Base-by-base conservation (phyloP, 37 sponge, comb jelly and placozoan species). In the Lycopodina hypogea region DNA sequence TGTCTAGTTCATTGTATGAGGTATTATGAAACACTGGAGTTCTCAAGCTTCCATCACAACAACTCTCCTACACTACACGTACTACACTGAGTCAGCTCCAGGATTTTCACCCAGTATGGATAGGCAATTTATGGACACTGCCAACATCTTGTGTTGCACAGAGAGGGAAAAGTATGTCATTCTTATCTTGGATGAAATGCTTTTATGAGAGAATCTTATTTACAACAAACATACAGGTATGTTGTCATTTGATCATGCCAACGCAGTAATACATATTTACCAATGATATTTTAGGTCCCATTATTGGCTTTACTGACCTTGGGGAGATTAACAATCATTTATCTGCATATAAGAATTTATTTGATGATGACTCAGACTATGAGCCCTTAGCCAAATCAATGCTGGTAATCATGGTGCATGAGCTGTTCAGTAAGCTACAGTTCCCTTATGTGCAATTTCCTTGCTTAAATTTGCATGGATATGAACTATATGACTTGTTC, bases 11-110 rank as follows among this genome's bases (percentile, higher is more conserved):
- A 28, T 69, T 81, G 0, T 86, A 80, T 69, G 51, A 80, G 34
- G 28, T 71, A 51, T 35, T 86, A 32, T 42, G 76, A 36, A 55
- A 70, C 11, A 72, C 79, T 26, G 87, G 81, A 29, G 79, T 86
- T 74, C 0, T 89, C 9, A 26, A 9, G 4, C 56, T 89, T n/a
- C 89, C 84, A 4, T 77, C 83, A 38, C 73, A 82, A 29, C 37
- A 21, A 88, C 88, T 3, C 68, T 88, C 3, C 50, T 78, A 17
- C 83, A 88, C 55, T 88, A 88, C 68, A 88, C 81, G 17, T 69
- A 79, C 68, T 80, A 35, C 36, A 22, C 80, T 21, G 64, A 78
- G 32, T 28, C 51, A 2, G 37, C 66, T 58, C 64, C 80, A 52
- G 89, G 89, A 7, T 89, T 89, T 68, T 66, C 73, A 19, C n/a